Percentiles rank a stretch among this genome's conserved stretches.
Conservation (phyloP, 1,140 invertebrate species). For the Scylla paramamosain region DNA sequence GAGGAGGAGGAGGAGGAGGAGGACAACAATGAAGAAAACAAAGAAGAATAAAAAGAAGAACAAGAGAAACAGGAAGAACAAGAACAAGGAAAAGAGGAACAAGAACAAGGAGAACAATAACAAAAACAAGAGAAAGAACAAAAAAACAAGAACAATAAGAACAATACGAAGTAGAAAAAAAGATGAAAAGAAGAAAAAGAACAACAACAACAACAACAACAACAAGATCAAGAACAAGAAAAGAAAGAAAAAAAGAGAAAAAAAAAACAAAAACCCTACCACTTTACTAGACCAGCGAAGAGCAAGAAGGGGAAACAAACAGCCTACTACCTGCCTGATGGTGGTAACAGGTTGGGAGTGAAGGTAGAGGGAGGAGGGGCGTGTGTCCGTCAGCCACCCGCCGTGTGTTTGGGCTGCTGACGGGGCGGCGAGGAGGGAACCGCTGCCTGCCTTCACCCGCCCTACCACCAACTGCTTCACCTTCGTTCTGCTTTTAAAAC, state of each 20-base stretch:
- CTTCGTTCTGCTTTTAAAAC: too few species aligned
- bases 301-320: background rate
- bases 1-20: background rate
- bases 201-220: background rate
- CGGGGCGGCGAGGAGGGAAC: too few species aligned
- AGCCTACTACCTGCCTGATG: background rate
- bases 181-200: background rate
- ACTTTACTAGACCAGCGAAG: too few species aligned
- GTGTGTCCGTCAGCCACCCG: too few species aligned
- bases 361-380: background rate
- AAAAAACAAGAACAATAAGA: background rate
- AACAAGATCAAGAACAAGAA: background rate
- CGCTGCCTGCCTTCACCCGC: too few species aligned
- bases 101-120: background rate
- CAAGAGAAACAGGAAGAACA: background rate
- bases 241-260: background rate
- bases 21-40: background rate
- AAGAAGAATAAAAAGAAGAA: background rate
- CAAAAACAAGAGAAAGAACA: background rate
- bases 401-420: too few species aligned
- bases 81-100: background rate
- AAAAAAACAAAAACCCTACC: too few species aligned
- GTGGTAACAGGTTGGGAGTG: background rate
- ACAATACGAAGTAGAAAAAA: background rate
- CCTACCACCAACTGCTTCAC: too few species aligned